Evolutionary conservation across 2,797 vertebrate genomes (phyloP).

Genomic region (Liasis olivaceus): DNA sequence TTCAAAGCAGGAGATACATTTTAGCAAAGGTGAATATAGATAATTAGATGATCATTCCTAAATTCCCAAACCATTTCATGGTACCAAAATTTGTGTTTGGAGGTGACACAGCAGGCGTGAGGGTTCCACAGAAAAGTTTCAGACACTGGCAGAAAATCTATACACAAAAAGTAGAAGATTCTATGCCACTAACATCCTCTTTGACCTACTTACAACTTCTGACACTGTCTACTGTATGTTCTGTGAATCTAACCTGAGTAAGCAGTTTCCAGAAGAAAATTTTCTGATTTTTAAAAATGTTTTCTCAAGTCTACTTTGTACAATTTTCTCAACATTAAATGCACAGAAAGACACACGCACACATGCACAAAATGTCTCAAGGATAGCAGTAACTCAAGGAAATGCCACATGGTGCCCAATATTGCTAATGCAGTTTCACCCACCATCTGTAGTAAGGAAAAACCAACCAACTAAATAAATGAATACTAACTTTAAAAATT

Average conservation of each 20-base stretch:
- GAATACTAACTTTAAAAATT: background rate
- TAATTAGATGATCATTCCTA: background rate
- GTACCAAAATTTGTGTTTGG: background rate
- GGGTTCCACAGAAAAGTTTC: background rate
- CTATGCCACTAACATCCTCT: background rate
- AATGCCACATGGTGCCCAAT: background rate
- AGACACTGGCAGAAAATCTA: background rate
- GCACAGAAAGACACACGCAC: background rate
- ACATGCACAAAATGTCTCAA: background rate
- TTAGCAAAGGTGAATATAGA: background rate
- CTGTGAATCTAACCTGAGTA: background rate
- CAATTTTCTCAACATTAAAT: background rate
- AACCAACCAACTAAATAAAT: background rate
- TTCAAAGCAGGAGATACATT: background rate
- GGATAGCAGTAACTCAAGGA: background rate
- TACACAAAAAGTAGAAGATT: background rate
- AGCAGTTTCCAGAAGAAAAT: background rate
- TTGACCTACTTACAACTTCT: background rate
- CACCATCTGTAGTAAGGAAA: background rate
- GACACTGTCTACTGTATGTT: background rate
- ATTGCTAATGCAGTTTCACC: background rate
- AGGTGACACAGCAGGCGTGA: background rate
- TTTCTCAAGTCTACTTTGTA: background rate
- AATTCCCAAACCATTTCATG: background rate
- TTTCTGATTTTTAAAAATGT: background rate